These are phyloP conservation scores for Micrasema longulum DNA, from an alignment of 1,140 invertebrate species.

Conservation along the genomic window DNA sequence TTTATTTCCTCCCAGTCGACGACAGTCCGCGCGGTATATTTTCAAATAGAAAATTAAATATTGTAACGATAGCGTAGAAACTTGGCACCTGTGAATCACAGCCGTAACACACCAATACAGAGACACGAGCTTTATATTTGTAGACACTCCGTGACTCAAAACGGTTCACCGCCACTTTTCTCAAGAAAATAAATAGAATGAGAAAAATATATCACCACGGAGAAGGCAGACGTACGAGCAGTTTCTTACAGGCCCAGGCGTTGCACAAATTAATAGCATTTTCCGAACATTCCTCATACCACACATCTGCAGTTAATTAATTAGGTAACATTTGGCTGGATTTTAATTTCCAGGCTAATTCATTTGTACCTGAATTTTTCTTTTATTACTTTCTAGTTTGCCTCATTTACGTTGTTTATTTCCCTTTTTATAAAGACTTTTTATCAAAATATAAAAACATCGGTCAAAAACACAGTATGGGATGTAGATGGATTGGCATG, in stretches of 20 bases:
- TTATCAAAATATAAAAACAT: no score
- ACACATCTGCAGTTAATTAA: no score
- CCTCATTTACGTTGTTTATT: no score
- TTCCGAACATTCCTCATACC: background rate
- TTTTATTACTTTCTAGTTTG: no score
- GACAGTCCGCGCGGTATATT: no score
- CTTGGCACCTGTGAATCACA: constrained; percentile 19
- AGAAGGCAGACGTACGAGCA: background rate
- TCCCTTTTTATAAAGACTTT: background rate
- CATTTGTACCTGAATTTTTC: no score
- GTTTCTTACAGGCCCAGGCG: constrained; percentile 11
- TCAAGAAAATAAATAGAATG: constrained; percentile 34
- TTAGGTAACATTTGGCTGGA: no score
- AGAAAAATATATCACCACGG: constrained; percentile 14
- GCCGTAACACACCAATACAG: constrained; percentile 19
- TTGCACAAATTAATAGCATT: constrained; percentile 21
- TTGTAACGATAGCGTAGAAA: background rate
- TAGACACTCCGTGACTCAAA: constrained; percentile 42
- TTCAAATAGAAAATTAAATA: no score
- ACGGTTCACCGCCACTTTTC: constrained; percentile 40
- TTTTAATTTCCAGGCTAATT: no score
- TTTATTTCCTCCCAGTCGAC: no score
- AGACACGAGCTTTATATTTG: constrained; percentile 27
- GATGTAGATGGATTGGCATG: no score
- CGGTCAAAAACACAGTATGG: no score